Evolutionary conservation across 2,113 vertebrate species (phyloP).

Genomic region (Egretta garzetta): DNA sequence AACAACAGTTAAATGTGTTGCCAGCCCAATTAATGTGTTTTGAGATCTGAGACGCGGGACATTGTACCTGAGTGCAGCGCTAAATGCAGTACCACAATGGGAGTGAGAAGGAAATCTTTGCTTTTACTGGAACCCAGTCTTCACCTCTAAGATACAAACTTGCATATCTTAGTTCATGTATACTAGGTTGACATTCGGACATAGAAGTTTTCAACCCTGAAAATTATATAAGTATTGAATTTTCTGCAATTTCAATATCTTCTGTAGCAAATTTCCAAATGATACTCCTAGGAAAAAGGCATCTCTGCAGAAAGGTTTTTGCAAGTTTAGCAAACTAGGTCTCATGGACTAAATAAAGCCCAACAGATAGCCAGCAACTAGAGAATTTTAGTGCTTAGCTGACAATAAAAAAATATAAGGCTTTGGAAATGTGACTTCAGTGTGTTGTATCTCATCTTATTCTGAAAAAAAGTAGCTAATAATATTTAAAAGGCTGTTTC

Average conservation of each 20-base stretch:
- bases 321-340: neutral
- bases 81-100: neutral
- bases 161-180: neutral
- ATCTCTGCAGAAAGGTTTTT: neutral
- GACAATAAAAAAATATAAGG: neutral
- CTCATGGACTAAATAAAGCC: neutral
- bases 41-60: neutral
- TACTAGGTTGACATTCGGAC: neutral
- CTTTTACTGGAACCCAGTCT: neutral
- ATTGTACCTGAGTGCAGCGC: neutral
- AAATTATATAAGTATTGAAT: neutral
- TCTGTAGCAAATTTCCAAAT: neutral
- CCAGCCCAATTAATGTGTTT: neutral
- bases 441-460: neutral
- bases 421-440: neutral
- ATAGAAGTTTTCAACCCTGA: neutral
- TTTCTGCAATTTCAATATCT: neutral
- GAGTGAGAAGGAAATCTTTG: neutral
- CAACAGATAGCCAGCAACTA: neutral
- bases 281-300: neutral
- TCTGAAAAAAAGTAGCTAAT: neutral
- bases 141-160: neutral
- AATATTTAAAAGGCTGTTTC: neutral
- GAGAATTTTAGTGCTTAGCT: neutral
- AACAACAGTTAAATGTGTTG: too few relatives aligned